A percentile compares a stretch with the other conserved stretches of the same genome.
Conservation (phyloP, 2,888 invertebrate genomes). For the Trachelus stipa region DNA sequence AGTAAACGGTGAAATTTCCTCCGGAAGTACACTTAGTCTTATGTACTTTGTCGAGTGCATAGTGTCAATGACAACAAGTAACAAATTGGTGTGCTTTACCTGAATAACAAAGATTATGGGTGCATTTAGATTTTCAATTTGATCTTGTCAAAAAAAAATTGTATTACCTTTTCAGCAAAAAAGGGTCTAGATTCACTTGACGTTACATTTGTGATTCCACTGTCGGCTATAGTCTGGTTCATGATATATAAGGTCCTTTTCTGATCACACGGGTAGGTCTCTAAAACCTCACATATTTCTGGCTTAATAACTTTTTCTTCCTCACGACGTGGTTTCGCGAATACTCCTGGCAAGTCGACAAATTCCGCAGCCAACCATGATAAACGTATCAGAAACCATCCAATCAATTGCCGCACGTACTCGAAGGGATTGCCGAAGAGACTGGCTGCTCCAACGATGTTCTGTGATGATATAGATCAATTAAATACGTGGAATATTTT, state of each 20-base stretch:
- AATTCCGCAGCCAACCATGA: constrained; percentile 60
- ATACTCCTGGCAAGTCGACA: constrained; percentile 46
- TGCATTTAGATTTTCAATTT: not conserved
- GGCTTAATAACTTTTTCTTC: constrained; percentile 62
- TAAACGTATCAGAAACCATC: constrained; percentile 62
- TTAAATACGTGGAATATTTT: not conserved
- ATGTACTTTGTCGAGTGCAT: constrained; percentile 67
- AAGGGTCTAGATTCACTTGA: constrained; percentile 71
- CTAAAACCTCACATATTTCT: constrained; percentile 41
- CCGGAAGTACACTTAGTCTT: constrained; percentile 68
- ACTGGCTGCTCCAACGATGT: constrained; percentile 42
- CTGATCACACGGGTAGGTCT: constrained; percentile 78
- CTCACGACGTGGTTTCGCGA: constrained; percentile 53
- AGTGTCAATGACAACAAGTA: constrained; percentile 79
- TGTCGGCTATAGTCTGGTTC: constrained; percentile 69
- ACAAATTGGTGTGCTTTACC: constrained; percentile 81
- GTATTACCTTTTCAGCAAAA: constrained; percentile 73
- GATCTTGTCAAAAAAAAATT: not conserved
- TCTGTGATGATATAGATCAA: not conserved
- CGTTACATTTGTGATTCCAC: constrained; percentile 62
- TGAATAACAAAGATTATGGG: constrained; percentile 30
- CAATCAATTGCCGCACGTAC: constrained; percentile 56
- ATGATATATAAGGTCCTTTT: constrained; percentile 77
- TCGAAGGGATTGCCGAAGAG: constrained; percentile 56
- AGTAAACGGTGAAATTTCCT: constrained; percentile 65